phyloP scores from a whole-genome alignment of 2,797 vertebrate species.

The Crenuchus spilurus region DNA sequence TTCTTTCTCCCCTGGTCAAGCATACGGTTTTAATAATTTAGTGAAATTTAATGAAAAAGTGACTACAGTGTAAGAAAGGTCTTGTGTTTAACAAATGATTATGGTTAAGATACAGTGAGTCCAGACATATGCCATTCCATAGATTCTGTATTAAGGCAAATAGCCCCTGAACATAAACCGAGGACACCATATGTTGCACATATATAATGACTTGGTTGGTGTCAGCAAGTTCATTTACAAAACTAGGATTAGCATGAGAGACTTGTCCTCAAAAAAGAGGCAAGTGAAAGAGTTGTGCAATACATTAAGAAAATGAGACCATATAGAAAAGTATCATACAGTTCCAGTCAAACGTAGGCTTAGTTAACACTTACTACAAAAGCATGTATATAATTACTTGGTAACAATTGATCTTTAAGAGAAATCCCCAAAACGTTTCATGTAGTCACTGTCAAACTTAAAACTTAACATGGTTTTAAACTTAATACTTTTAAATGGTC shows the following conservation, averaged over 20 bases:
- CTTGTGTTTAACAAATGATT: slow-evolving; percentile 15
- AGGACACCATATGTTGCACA: slow-evolving; percentile 46
- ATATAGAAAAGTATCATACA: too few relatives aligned
- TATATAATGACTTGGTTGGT: slow-evolving; percentile 28
- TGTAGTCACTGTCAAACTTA: too few relatives aligned
- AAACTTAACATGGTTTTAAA: too few relatives aligned
- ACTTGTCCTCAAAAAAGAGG: background rate
- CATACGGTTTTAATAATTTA: slow-evolving; percentile 48
- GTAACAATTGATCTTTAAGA: too few relatives aligned
- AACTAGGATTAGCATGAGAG: slow-evolving; percentile 6
- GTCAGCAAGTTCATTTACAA: slow-evolving; percentile 13
- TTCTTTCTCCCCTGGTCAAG: slow-evolving; percentile 17
- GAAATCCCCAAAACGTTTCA: too few relatives aligned
- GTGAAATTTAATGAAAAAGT: too few relatives aligned
- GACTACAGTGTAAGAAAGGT: slow-evolving; percentile 10
- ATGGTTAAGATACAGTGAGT: background rate
- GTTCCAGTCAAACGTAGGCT: too few relatives aligned
- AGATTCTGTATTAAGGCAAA: slow-evolving; percentile 44
- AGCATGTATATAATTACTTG: too few relatives aligned
- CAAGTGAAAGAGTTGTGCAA: background rate
- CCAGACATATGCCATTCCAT: slow-evolving; percentile 6
- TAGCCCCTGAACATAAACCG: slow-evolving; percentile 35
- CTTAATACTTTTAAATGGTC: too few relatives aligned
- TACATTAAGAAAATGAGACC: background rate
- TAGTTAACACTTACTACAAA: too few relatives aligned